A percentile compares a stretch with the other conserved stretches of the same genome.
phyloP scores from a whole-genome alignment of 2,797 vertebrate species.

The Enteromius mattozi region DNA sequence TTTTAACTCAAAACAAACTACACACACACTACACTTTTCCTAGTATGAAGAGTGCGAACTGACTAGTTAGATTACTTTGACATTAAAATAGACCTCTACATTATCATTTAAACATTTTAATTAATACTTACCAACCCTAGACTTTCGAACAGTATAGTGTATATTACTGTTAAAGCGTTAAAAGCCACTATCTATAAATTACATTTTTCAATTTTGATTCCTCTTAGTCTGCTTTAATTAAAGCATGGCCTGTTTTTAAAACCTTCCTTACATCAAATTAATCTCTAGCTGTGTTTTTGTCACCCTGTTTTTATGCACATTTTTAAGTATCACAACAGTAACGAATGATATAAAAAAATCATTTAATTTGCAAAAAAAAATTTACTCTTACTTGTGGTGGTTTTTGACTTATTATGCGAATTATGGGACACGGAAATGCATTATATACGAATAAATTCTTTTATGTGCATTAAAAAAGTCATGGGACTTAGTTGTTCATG shows the following conservation, averaged over 20 bases:
- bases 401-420: too few species aligned
- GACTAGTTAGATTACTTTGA: neutral
- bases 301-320: neutral
- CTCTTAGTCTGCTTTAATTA: neutral
- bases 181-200: neutral
- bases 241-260: neutral
- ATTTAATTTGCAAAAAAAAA: too few species aligned
- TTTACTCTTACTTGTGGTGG: too few species aligned
- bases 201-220: neutral
- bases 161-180: neutral
- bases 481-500: too few species aligned
- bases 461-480: neutral
- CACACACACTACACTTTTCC: neutral
- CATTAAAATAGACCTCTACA: neutral
- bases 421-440: too few species aligned
- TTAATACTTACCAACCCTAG: neutral
- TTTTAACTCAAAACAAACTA: conserved; percentile 26
- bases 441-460: too few species aligned
- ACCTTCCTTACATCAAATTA: neutral
- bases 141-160: too few species aligned
- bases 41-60: neutral
- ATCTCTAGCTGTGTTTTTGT: neutral
- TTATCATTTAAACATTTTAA: too few species aligned
- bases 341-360: neutral
- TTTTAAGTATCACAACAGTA: neutral